Percentiles rank a stretch among this genome's conserved stretches.
phyloP scores from a whole-genome alignment of 2,797 vertebrate species.

The Strix occidentalis region DNA sequence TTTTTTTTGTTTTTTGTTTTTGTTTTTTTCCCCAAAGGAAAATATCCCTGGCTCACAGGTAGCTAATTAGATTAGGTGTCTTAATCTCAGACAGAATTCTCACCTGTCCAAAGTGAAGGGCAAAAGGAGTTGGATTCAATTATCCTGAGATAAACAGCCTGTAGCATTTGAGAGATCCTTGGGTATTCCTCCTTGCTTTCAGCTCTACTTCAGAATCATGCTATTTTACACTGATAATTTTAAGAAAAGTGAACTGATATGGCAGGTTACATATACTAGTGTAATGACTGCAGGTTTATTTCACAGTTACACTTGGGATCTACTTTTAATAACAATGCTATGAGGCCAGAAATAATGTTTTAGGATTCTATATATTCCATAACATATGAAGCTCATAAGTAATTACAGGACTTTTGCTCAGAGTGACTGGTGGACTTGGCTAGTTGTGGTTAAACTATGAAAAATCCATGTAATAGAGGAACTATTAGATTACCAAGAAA shows the following conservation, averaged over 20 bases:
- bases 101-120: not conserved
- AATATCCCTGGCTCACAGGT: not conserved
- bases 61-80: not conserved
- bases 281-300: not conserved
- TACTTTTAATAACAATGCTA: not conserved
- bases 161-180: not conserved
- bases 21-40: accelerated
- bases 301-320: not conserved
- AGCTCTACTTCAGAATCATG: not conserved
- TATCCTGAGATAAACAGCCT: not conserved
- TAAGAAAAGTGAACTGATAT: not conserved
- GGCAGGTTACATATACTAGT: not conserved
- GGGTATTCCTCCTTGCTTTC: not conserved
- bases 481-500: not conserved
- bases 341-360: not conserved
- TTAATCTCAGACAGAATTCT: not conserved
- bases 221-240: not conserved
- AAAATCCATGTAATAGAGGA: not conserved
- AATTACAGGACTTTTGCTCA: not conserved
- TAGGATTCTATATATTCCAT: not conserved
- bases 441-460: not conserved
- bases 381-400: not conserved
- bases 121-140: not conserved
- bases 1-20: too few relatives aligned
- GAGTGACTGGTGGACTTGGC: not conserved